Percentiles rank a stretch among this genome's conserved stretches.
Conservation (phyloP, 2,888 invertebrate species). For the Hemaris fuciformis region DNA sequence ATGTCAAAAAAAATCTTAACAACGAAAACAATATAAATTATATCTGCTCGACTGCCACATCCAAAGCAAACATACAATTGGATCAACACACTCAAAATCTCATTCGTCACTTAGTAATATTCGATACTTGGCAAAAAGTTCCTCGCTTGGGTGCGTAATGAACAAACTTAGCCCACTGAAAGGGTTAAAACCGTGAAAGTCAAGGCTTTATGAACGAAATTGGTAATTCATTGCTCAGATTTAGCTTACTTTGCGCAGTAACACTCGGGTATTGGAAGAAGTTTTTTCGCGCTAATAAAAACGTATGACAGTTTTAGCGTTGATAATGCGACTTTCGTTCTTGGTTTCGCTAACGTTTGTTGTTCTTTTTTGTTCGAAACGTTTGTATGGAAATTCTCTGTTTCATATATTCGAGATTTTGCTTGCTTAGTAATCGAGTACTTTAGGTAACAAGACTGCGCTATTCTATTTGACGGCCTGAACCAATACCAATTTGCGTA, state of each 20-base stretch:
- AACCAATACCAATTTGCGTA: neutral
- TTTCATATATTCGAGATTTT: neutral
- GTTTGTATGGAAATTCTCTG: conserved; percentile 1
- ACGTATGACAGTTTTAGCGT: conserved; percentile 45
- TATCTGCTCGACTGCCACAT: conserved; percentile 26
- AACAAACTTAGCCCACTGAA: conserved; percentile 63
- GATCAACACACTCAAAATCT: conserved; percentile 52
- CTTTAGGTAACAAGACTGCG: neutral
- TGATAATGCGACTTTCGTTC: conserved; percentile 33
- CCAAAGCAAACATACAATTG: conserved; percentile 29
- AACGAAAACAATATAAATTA: neutral
- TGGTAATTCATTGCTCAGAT: conserved; percentile 65
- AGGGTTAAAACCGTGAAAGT: conserved; percentile 62
- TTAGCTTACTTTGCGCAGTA: conserved; percentile 51
- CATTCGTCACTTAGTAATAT: conserved; percentile 50
- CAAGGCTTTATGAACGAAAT: conserved; percentile 63
- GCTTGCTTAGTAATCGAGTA: neutral
- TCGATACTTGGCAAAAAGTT: conserved; percentile 55
- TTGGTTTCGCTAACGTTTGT: conserved; percentile 23
- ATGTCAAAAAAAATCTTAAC: neutral
- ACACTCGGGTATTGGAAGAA: conserved; percentile 53
- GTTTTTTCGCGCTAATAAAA: conserved; percentile 47
- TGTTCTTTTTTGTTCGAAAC: conserved; percentile 19
- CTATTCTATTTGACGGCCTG: neutral
- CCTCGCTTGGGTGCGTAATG: conserved; percentile 51